These are phyloP conservation scores for Leucoraja ocellata DNA, from an alignment of 2,797 vertebrate species.

Conservation along the genomic window DNA sequence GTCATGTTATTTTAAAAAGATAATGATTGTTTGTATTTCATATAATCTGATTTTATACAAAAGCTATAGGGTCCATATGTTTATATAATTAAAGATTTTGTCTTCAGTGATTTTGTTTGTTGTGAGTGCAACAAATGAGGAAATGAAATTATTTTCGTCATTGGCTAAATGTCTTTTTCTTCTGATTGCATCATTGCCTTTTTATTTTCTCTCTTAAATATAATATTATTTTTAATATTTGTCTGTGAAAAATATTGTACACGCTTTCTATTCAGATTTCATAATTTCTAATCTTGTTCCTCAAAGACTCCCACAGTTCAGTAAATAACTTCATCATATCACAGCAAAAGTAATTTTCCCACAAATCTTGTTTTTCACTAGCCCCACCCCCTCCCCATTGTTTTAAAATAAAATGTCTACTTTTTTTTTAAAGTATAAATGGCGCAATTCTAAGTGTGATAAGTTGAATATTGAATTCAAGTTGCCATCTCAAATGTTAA, in stretches of 20 bases:
- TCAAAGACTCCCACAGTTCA: background rate
- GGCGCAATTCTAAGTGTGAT: background rate
- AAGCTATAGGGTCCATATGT: background rate
- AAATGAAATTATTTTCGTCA: background rate
- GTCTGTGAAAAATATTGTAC: background rate
- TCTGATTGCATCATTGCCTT: background rate
- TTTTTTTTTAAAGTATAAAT: background rate
- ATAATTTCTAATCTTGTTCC: background rate
- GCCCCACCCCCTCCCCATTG: too few species aligned
- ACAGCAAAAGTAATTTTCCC: background rate
- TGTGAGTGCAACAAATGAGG: background rate
- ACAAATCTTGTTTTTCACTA: background rate
- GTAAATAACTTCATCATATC: background rate
- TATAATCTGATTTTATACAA: constrained; percentile 17
- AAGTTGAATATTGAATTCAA: background rate
- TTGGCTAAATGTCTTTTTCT: background rate
- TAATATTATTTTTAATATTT: background rate
- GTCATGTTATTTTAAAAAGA: background rate
- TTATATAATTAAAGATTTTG: background rate
- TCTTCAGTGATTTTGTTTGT: background rate
- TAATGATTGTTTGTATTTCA: constrained; percentile 9
- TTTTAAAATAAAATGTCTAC: background rate
- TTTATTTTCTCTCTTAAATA: background rate
- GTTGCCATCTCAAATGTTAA: background rate
- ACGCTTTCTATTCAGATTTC: background rate